Evolutionary conservation across 2,113 vertebrate species (phyloP).

Genomic region (Lamprotornis superbus): DNA sequence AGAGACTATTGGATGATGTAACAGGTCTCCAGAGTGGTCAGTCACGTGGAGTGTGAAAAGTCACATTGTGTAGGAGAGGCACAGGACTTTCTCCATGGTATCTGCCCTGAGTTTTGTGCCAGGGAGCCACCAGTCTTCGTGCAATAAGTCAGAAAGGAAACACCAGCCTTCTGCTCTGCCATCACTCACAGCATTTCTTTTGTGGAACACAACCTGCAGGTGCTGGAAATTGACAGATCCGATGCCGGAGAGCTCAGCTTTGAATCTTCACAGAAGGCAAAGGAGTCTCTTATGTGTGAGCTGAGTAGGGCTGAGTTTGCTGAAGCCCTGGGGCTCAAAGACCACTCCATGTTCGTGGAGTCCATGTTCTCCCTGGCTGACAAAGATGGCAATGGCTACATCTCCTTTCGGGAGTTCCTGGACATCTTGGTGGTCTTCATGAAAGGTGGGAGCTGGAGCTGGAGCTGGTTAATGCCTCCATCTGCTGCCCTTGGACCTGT

Average conservation of each 20-base stretch:
- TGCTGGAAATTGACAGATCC: constrained; percentile 84
- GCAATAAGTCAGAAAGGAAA: not conserved
- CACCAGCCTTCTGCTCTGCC: not conserved
- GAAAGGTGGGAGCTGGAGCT: constrained; percentile 83
- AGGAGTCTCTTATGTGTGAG: constrained; percentile 87
- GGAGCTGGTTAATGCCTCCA: not conserved
- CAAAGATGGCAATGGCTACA: constrained; percentile 94
- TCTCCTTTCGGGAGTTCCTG: constrained; percentile 94
- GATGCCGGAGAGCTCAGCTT: constrained; percentile 79
- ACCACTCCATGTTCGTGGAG: constrained; percentile 89
- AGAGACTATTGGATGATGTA: not conserved
- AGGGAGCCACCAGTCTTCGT: not conserved
- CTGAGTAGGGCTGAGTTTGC: constrained; percentile 90
- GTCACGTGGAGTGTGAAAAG: not conserved
- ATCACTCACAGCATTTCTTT: not conserved
- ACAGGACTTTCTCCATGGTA: fast-evolving
- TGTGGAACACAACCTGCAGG: constrained; percentile 66
- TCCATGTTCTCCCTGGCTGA: constrained; percentile 96
- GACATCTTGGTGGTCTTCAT: constrained; percentile 95
- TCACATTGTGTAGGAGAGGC: not conserved
- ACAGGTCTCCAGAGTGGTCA: not conserved
- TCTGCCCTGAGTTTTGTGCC: not conserved
- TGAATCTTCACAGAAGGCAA: constrained; percentile 76
- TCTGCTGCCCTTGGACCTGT: not conserved
- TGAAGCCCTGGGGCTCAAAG: constrained; percentile 86